These are phyloP conservation scores for Pediacus dermestoides DNA, from an alignment of 2,888 invertebrate genomes.

Conservation along the genomic window DNA sequence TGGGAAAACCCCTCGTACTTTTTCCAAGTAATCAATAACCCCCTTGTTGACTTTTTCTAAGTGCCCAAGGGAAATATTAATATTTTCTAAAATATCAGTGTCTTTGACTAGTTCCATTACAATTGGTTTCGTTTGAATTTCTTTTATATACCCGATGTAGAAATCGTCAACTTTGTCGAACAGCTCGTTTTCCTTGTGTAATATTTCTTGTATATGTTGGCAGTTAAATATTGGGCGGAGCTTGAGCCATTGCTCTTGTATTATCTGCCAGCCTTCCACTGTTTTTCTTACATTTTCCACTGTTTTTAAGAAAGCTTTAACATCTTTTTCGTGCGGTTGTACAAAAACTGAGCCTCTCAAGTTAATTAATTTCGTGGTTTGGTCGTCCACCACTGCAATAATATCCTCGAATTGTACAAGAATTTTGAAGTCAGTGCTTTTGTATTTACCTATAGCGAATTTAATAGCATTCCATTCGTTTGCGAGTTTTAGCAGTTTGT, in stretches of 20 bases:
- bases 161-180: constrained; percentile 30
- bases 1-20: constrained; percentile 73
- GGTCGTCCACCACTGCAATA: constrained; percentile 72
- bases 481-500: constrained; percentile 69
- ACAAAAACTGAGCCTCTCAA: constrained; percentile 82
- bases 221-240: constrained; percentile 69
- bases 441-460: constrained; percentile 62
- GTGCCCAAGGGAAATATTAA: constrained; percentile 61
- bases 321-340: constrained; percentile 68
- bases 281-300: constrained; percentile 62
- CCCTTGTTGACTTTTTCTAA: constrained; percentile 76
- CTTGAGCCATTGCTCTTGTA: constrained; percentile 78
- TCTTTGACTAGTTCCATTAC: constrained; percentile 61
- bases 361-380: constrained; percentile 73
- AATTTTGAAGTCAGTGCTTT: constrained; percentile 61
- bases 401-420: constrained; percentile 70
- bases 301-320: constrained; percentile 67
- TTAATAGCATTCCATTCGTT: constrained; percentile 69
- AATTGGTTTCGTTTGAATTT: constrained; percentile 55
- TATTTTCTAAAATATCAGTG: constrained; percentile 61
- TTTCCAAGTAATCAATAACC: constrained; percentile 74
- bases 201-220: constrained; percentile 25
- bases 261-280: constrained; percentile 73
- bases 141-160: constrained; percentile 25
- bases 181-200: constrained; percentile 48